Evolutionary conservation across 2,797 vertebrate genomes (phyloP).

Genomic region (Xerus rutilus): DNA sequence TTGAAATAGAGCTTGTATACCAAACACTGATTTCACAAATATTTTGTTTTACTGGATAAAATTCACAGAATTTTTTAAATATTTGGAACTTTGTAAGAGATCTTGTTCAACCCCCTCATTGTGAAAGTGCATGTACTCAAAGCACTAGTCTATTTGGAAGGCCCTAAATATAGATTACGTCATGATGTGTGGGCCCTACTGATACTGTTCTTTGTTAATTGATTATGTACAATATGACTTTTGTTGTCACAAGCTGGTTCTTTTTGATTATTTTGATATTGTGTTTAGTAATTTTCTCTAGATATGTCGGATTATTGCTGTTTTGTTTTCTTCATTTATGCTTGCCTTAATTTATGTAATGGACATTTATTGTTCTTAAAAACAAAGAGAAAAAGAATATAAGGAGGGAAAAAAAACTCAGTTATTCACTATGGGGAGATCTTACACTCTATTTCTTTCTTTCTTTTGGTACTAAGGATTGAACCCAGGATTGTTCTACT

Average conservation of each 20-base stretch:
- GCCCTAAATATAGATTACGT: background rate
- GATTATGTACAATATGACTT: background rate
- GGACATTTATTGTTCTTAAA: background rate
- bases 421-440: too few relatives aligned
- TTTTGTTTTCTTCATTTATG: background rate
- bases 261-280: background rate
- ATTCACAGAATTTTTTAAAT: constrained; percentile 38
- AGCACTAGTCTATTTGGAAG: background rate
- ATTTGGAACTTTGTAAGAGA: background rate
- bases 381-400: background rate
- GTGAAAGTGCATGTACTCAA: background rate
- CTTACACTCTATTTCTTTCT: too few relatives aligned
- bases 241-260: constrained; percentile 43
- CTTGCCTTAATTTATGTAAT: background rate
- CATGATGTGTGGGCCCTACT: too few relatives aligned
- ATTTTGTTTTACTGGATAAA: constrained; percentile 33
- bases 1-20: background rate
- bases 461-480: too few relatives aligned
- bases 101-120: background rate
- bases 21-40: background rate
- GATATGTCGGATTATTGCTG: background rate
- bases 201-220: background rate
- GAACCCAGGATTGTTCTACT: too few relatives aligned
- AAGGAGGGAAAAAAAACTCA: too few relatives aligned
- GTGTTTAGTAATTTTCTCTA: background rate